Conservation (phyloP, 2,888 invertebrate genomes). For the Dastarcus helophoroides region DNA sequence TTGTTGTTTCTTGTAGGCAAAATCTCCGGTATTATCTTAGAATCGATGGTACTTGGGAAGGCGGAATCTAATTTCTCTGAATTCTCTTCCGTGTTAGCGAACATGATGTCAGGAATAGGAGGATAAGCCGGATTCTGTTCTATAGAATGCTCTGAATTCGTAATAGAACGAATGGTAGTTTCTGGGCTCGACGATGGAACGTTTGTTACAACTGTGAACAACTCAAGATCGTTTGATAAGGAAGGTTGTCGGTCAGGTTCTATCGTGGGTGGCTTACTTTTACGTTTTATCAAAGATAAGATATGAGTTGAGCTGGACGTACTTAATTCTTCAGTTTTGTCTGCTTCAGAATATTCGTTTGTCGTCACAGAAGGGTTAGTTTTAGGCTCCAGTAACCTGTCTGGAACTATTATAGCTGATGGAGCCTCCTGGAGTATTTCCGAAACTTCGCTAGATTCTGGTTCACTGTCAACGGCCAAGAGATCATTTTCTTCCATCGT, state of each 20-base stretch:
- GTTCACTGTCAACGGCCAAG: constrained; percentile 24
- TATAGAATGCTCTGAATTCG: constrained; percentile 3
- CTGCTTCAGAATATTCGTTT: too few species aligned
- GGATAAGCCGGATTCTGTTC: constrained; percentile 43
- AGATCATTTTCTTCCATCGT: constrained; percentile 22
- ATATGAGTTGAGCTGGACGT: constrained; percentile 19
- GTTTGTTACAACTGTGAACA: too few species aligned
- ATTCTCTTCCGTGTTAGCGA: constrained; percentile 21
- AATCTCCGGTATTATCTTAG: constrained; percentile 29
- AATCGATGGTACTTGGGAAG: constrained; percentile 15
- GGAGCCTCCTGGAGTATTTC: constrained; percentile 34
- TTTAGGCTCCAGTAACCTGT: constrained; percentile 29
- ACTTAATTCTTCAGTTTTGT: constrained; percentile 16
- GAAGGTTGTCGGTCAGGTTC: constrained; percentile 6
- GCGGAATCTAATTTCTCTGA: constrained; percentile 13
- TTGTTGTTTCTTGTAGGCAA: constrained; percentile 25
- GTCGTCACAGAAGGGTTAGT: too few species aligned
- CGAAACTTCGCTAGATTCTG: constrained; percentile 31
- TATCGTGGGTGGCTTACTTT: constrained; percentile 14
- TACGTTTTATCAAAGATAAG: constrained; percentile 23
- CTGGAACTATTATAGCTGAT: constrained; percentile 33
- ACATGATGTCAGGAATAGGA: constrained; percentile 41
- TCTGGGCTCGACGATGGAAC: constrained; percentile 1
- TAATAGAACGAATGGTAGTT: constrained; percentile 3
- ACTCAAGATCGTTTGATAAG: not conserved